Percentiles rank a stretch among this genome's conserved stretches.
Conservation (phyloP, 2,888 invertebrate species). For the Cheilosia soror region DNA sequence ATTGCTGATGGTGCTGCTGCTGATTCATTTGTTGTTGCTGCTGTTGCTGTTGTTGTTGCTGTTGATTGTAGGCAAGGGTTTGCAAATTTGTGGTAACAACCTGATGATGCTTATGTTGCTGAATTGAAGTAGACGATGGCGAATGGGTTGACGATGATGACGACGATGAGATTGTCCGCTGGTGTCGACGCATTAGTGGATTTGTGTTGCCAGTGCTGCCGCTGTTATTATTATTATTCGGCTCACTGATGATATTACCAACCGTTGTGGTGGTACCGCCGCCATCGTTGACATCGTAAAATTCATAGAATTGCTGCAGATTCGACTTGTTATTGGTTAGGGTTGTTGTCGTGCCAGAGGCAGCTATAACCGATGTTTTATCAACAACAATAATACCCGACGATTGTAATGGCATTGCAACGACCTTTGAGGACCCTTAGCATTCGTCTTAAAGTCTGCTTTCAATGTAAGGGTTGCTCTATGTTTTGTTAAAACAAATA, state of each 20-base stretch:
- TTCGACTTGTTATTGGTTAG: conserved; percentile 69
- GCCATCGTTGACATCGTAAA: conserved; percentile 77
- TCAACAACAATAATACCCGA: conserved; percentile 82
- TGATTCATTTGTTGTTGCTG: conserved; percentile 76
- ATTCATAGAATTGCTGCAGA: conserved; percentile 76
- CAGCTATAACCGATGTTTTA: conserved; percentile 77
- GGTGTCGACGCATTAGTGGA: conserved; percentile 76
- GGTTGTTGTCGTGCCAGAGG: conserved; percentile 75
- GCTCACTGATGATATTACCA: conserved; percentile 68
- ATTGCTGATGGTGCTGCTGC: conserved; percentile 74
- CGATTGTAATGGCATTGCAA: conserved; percentile 80
- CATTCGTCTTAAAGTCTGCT: conserved; percentile 38
- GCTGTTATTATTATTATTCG: conserved; percentile 67
- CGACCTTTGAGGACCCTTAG: conserved; percentile 26
- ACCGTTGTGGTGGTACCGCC: conserved; percentile 36
- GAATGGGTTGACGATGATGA: conserved; percentile 74
- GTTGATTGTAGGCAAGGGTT: conserved; percentile 75
- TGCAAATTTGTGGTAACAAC: conserved; percentile 68
- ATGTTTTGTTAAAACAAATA: conserved; percentile 17
- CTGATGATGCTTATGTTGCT: conserved; percentile 76
- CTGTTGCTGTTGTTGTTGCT: conserved; percentile 75
- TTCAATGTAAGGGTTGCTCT: conserved; percentile 10
- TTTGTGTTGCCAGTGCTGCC: conserved; percentile 59
- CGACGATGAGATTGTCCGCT: conserved; percentile 75
- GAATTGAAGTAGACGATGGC: conserved; percentile 72